Base-by-base conservation (phyloP, 2,888 invertebrate species). In the Tachina fera region DNA sequence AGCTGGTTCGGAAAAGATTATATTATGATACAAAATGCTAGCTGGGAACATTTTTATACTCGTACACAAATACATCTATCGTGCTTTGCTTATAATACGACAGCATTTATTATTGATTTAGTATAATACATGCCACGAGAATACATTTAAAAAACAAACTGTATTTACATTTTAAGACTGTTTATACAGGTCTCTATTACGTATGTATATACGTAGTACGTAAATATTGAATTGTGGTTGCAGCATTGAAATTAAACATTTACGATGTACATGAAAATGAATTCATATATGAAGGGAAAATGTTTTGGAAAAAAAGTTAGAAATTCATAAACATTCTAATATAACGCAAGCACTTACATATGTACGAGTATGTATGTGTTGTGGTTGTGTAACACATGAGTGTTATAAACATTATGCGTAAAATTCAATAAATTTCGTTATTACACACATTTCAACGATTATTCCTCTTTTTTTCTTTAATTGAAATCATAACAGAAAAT, bases 401-500 rank as follows among this genome's bases (percentile, higher is more conserved):
- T 4, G n/a, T 11, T 49, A 45, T 53, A 22, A 74, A 41, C 60
- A 76, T 71, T 80, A 56, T 75, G 72, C 53, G 56, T 80, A 80
- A 76, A 83, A 72, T 68, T 76, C 79, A 80, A 83, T 86, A 67
- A 76, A 83, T 72, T 83, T 76, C 31, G n/a, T 16, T 49, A 22
- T 70, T 60, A 31, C 45, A 19, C 49, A 43, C 22, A 83, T 43
- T 71, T 71, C 16, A 60, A 49, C 9, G 19, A 9, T n/a, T 31
- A 31, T 31, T 31, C 2, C 2, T 31, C 6, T 77, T 67, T 67
- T 58, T 49, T 16, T 11, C 10, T 22, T 19, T 51, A 41, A 22
- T 45, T 19, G 16, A 45, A 45, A 53, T 16, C 39, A 22, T 41
- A 63, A 60, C 13, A 72, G 9, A 72, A 10, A 16, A 61, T 49